Conservation (phyloP, 2,113 vertebrate genomes). For the Pithys albifrons region DNA sequence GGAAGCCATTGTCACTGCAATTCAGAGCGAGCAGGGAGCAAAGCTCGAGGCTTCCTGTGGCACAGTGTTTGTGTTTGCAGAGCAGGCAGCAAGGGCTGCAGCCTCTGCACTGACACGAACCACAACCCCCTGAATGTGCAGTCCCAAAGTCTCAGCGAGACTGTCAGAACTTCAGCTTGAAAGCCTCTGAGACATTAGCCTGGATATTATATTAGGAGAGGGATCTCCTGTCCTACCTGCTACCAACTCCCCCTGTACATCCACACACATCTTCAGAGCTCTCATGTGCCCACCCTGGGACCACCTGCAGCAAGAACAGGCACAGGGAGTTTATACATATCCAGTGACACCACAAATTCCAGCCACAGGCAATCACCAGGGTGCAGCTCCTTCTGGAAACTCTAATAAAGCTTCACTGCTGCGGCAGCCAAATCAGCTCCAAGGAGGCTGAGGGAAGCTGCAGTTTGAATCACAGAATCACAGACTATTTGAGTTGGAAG, state of each 20-base stretch:
- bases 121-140: background rate
- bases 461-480: background rate
- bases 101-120: background rate
- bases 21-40: background rate
- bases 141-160: background rate
- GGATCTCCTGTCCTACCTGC: background rate
- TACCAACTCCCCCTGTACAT: background rate
- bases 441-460: background rate
- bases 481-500: too few relatives aligned
- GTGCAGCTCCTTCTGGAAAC: background rate
- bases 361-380: background rate
- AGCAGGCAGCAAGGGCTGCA: background rate
- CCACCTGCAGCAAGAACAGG: background rate
- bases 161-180: background rate
- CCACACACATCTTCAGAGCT: background rate
- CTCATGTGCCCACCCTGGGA: background rate
- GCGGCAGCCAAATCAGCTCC: background rate
- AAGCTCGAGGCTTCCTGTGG: background rate
- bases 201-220: background rate
- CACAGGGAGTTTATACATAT: background rate
- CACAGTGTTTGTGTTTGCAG: background rate
- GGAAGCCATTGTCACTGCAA: background rate
- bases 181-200: background rate
- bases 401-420: background rate
- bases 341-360: background rate